Evolutionary conservation across 2,797 vertebrate species (phyloP), one percentile per base, ranked within the genome.

Genomic region (Garrulus glandarius): DNA sequence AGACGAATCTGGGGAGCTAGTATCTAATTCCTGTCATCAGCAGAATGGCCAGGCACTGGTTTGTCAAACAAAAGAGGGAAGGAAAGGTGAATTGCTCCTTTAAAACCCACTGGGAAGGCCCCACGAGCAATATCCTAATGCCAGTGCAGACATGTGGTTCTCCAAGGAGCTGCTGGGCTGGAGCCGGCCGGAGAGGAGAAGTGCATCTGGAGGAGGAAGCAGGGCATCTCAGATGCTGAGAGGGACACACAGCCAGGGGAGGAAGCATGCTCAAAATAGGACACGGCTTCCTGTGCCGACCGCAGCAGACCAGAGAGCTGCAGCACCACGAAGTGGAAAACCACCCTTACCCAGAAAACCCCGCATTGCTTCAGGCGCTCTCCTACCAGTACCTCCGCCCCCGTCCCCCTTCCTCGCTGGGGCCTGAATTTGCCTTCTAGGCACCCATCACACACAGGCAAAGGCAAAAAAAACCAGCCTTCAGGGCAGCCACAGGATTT

Each of bases 341-440:
- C 77, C 77, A 84, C 70, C 67, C 80, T 68, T 56, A 95, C 94
- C 74, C 94, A 94, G 72, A 86, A 95, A 93, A 83, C 89, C 60
- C 56, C 84, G 84, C 91, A 89, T 6, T 30, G 78, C 91, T 81
- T 60, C 60, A 30, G 90, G 92, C 12, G 0, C 64, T 89, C 63
- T 90, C 90, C 70, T 87, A 86, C 81, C 64, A 26, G 26, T 13
- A 47, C 56, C 63, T 95, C 72, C 49, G 0, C 91, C 67, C 65
- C 78, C 37, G 0, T 26, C 21, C 27, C 43, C 41, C 50, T 84
- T 50, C 81, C 32, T 79, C 1, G 0, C 53, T 50, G 49, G 57
- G 80, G 56, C 44, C 67, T 60, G 84, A 72, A 61, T 74, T 90
- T 89, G 72, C 53, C 80, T 88, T 65, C 71, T 23, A 88, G 44